Evolutionary conservation across 2,888 invertebrate species (phyloP).

Genomic region (Mythimna ferrago): DNA sequence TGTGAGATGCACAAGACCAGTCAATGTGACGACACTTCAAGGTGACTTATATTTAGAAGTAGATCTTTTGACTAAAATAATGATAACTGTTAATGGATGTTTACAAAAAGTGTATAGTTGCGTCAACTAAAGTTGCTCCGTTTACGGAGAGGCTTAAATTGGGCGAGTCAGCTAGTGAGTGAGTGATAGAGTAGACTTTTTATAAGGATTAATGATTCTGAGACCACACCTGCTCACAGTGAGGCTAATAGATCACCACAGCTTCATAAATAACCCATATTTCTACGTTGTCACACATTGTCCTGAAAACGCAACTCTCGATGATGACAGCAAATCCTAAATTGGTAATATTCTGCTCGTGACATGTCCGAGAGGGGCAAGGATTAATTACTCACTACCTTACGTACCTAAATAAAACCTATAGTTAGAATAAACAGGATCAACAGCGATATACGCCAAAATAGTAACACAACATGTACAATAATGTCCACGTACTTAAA

Average conservation of each 20-base stretch:
- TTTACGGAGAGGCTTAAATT: not conserved
- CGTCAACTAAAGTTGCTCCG: not conserved
- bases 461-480: too few relatives aligned
- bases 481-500: too few relatives aligned
- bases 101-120: not conserved
- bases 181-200: too few relatives aligned
- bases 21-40: too few relatives aligned
- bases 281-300: not conserved
- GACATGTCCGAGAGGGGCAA: not conserved
- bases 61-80: too few relatives aligned
- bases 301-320: not conserved
- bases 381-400: constrained; percentile 5
- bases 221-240: not conserved
- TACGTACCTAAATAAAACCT: not conserved
- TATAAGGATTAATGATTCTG: not conserved
- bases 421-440: not conserved
- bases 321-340: constrained; percentile 19
- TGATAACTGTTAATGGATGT: not conserved
- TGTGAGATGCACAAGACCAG: too few relatives aligned
- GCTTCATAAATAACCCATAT: not conserved
- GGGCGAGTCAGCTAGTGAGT: not conserved
- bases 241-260: not conserved
- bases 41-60: too few relatives aligned
- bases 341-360: not conserved
- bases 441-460: too few relatives aligned